Evolutionary conservation across 2,113 vertebrate species (phyloP), one percentile per base, ranked within the genome.

Genomic region (Psophia crepitans): DNA sequence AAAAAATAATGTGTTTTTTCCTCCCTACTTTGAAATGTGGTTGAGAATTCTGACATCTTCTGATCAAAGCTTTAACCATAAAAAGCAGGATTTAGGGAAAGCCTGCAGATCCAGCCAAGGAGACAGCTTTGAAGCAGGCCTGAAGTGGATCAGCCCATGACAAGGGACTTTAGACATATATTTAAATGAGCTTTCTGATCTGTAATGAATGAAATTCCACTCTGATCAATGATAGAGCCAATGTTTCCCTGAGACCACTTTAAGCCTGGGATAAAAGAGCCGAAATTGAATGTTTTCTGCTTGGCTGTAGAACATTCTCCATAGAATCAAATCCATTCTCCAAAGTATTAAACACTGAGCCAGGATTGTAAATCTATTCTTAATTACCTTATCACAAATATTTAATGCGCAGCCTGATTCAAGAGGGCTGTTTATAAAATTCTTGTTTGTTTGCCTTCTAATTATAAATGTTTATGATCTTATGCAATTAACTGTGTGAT

Each of bases 401-500:
- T 97, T 97, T 97, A 97, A 77, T 96, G 96, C 0, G 57, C 95
- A 90, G 87, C 61, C 94, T 98, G 97, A 98, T 97, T 98, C 96
- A 98, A 96, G 97, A 98, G 94, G 69, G 94, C 96, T 94, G 90
- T 97, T 98, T 97, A 97, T 96, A 96, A 95, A 96, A 96, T 94
- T 96, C 94, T 78, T 93, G 91, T 98, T 96, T 97, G 95, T 95
- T 93, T 90, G 82, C 95, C 86, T 98, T 96, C 97, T 97, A 97
- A 98, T 97, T 98, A 97, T 93, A 95, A 97, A 94, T 95, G 96
- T 97, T 89, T 97, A 96, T 97, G 93, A 92, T 97, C 93, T 96
- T 96, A 94, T 93, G 97, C 97, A 98, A 97, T 97, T 97, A 98
- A 97, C 97, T 98, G 96, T 96, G 94, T 92, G 96, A 95, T 95